Conservation (phyloP, 1,140 invertebrate genomes). For the Platorchestia sp. region DNA sequence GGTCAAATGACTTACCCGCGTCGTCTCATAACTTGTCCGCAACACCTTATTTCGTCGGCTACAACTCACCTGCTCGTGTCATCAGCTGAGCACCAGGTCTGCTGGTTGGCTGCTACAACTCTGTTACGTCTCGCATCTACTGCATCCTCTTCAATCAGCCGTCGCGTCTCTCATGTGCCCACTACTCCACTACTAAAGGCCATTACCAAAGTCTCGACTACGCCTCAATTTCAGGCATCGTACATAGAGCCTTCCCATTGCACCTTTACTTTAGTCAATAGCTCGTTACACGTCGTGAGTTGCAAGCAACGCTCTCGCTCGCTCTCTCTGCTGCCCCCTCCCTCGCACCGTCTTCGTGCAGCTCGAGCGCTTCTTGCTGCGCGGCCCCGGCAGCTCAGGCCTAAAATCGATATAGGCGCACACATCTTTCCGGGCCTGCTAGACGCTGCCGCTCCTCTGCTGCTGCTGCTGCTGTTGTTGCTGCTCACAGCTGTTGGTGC, state of each 20-base stretch:
- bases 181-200: background rate
- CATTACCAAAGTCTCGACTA: background rate
- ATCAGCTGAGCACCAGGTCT: background rate
- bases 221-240: background rate
- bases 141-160: background rate
- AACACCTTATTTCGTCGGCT: background rate
- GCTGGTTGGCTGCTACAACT: background rate
- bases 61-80: background rate
- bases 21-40: background rate
- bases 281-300: background rate
- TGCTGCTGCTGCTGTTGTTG: background rate
- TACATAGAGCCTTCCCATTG: background rate
- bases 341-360: background rate
- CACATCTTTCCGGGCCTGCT: constrained; percentile 4
- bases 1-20: no score
- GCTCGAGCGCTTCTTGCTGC: background rate
- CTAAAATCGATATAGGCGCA: background rate
- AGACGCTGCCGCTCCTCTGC: background rate
- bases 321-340: background rate
- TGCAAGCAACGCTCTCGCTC: background rate
- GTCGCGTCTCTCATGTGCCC: background rate
- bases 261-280: background rate
- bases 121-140: background rate
- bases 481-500: background rate
- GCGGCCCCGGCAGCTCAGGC: background rate